A percentile compares a stretch with the other conserved stretches of the same genome.
Evolutionary conservation across 2,113 vertebrate species (phyloP).

Genomic region (Syngnathus floridae): DNA sequence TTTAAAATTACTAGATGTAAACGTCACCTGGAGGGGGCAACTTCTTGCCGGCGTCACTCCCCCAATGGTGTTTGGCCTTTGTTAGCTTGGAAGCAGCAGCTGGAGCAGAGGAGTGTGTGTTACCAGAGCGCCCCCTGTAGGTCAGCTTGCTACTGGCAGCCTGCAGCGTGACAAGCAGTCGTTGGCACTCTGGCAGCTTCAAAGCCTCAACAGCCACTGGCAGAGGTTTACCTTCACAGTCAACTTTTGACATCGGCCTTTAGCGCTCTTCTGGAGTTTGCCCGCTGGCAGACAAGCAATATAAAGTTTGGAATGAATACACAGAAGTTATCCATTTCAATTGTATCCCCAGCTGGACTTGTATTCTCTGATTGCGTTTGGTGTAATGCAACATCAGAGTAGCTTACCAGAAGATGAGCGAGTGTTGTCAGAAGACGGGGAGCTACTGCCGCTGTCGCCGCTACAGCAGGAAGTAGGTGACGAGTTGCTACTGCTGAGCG

Average conservation of each 20-base stretch:
- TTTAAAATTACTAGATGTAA: neutral
- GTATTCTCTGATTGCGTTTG: too few species aligned
- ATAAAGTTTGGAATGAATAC: neutral
- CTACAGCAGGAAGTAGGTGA: constrained; percentile 38
- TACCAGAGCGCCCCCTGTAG: constrained; percentile 1
- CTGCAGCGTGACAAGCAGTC: neutral
- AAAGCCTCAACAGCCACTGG: neutral
- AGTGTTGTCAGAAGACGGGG: constrained; percentile 74
- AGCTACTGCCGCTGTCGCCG: constrained; percentile 27
- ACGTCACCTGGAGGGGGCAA: constrained; percentile 48
- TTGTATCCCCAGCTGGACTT: too few species aligned
- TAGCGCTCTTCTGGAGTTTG: constrained; percentile 28
- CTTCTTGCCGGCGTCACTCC: constrained; percentile 8
- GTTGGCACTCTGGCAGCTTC: neutral
- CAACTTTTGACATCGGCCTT: constrained; percentile 17
- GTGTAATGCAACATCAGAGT: constrained; percentile 13
- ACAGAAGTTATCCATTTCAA: neutral
- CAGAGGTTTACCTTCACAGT: constrained; percentile 34
- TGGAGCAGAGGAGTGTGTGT: neutral
- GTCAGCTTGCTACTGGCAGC: constrained; percentile 5
- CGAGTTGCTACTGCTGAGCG: constrained; percentile 68
- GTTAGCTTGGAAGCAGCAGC: neutral
- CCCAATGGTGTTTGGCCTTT: constrained; percentile 8
- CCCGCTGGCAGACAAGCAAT: constrained; percentile 34
- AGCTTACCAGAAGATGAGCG: constrained; percentile 80